Conservation (phyloP, 2,113 vertebrate genomes). For the Lycocorax pyrrhopterus region DNA sequence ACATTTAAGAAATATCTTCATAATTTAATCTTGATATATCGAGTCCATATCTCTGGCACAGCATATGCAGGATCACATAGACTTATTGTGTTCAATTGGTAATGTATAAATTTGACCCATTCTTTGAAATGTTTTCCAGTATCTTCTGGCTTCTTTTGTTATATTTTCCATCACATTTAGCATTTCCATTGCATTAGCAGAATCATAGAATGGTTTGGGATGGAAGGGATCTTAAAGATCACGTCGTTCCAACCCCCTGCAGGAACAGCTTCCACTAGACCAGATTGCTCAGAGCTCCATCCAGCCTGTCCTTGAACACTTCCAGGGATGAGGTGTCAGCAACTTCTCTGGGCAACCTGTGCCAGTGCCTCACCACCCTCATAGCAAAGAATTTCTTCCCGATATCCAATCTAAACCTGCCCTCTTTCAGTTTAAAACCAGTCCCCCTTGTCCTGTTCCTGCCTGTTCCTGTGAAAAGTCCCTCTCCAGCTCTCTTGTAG, state of each 20-base stretch:
- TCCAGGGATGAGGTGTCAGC: neutral
- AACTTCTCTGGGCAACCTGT: neutral
- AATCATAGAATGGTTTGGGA: neutral
- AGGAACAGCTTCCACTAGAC: neutral
- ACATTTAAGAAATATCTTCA: neutral
- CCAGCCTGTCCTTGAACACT: neutral
- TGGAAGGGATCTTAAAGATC: neutral
- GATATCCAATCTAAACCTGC: neutral
- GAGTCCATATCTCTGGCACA: neutral
- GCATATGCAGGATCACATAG: neutral
- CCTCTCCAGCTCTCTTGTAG: neutral
- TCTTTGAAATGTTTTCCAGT: neutral
- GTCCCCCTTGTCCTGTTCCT: rapidly evolving
- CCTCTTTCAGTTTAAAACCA: neutral
- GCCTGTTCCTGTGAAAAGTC: neutral
- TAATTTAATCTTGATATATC: neutral
- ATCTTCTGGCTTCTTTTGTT: neutral
- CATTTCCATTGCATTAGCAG: neutral
- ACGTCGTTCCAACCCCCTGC: neutral
- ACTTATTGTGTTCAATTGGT: neutral
- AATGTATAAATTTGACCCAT: neutral
- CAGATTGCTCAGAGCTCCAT: neutral
- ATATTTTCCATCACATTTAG: neutral
- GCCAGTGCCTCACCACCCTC: neutral
- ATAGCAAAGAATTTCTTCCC: neutral